These are phyloP conservation scores for Melanotaenia boesemani DNA, from an alignment of 2,797 vertebrate genomes.

Conservation along the genomic window DNA sequence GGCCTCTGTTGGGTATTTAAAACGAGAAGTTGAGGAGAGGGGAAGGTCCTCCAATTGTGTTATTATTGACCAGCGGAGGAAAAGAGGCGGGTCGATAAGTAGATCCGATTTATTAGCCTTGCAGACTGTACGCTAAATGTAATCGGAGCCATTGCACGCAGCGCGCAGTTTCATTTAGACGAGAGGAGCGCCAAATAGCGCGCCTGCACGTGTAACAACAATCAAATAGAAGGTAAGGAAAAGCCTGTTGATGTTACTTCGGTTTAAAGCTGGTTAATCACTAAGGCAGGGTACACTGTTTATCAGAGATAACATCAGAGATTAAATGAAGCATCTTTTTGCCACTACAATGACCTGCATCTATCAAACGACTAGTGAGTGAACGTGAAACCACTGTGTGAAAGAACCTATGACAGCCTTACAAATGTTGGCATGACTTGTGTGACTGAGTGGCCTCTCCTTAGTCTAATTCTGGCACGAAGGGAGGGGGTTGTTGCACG, in stretches of 20 bases:
- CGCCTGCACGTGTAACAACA: slow-evolving; percentile 47
- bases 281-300: not conserved
- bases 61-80: slow-evolving; percentile 43
- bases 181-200: slow-evolving; percentile 45
- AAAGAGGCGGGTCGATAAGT: slow-evolving; percentile 56
- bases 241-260: slow-evolving; percentile 8
- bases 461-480: slow-evolving; percentile 54
- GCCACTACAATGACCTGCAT: not conserved
- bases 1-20: slow-evolving; percentile 36
- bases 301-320: not conserved
- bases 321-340: slow-evolving; percentile 18
- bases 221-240: slow-evolving; percentile 64
- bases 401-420: slow-evolving; percentile 12
- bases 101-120: slow-evolving; percentile 63
- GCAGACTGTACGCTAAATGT: slow-evolving; percentile 38
- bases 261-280: not conserved
- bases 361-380: not conserved
- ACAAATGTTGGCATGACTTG: slow-evolving; percentile 32
- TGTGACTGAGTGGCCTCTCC: slow-evolving; percentile 9
- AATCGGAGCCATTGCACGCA: slow-evolving; percentile 35
- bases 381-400: not conserved
- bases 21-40: not conserved
- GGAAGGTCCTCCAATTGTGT: slow-evolving; percentile 32
- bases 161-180: slow-evolving; percentile 29
- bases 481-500: slow-evolving; percentile 13